These are phyloP conservation scores for Saturnia japonica DNA, from an alignment of 2,888 invertebrate genomes.

Conservation along the genomic window DNA sequence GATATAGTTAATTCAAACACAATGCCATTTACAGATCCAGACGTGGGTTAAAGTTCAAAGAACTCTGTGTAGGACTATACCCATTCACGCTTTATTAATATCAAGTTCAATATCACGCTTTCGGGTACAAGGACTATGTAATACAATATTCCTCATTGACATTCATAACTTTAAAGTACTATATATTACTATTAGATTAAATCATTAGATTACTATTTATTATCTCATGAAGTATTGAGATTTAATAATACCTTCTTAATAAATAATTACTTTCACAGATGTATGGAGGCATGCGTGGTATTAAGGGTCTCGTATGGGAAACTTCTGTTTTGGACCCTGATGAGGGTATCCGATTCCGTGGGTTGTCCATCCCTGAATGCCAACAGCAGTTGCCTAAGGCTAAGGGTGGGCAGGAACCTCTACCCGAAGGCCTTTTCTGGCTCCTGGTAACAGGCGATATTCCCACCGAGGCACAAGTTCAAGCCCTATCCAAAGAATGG, in stretches of 20 bases:
- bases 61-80: neutral
- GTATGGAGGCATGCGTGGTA: slow-evolving; percentile 98
- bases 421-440: slow-evolving; percentile 92
- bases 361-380: slow-evolving; percentile 93
- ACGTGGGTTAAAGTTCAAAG: neutral
- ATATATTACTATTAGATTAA: neutral
- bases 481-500: slow-evolving; percentile 91
- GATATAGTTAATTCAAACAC: neutral
- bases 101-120: neutral
- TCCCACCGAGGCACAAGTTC: slow-evolving; percentile 87
- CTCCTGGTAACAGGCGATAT: slow-evolving; percentile 88
- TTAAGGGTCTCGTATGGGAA: slow-evolving; percentile 96
- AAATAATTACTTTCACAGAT: slow-evolving; percentile 71
- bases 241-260: neutral
- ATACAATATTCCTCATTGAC: neutral
- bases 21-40: neutral
- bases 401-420: slow-evolving; percentile 85
- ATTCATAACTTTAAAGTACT: neutral
- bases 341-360: slow-evolving; percentile 97
- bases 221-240: neutral
- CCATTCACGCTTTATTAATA: neutral
- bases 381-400: slow-evolving; percentile 88
- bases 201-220: neutral
- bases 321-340: slow-evolving; percentile 97
- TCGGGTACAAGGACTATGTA: neutral